phyloP scores from a whole-genome alignment of 2,113 vertebrate species.

The Anarhynchus alexandrinus region DNA sequence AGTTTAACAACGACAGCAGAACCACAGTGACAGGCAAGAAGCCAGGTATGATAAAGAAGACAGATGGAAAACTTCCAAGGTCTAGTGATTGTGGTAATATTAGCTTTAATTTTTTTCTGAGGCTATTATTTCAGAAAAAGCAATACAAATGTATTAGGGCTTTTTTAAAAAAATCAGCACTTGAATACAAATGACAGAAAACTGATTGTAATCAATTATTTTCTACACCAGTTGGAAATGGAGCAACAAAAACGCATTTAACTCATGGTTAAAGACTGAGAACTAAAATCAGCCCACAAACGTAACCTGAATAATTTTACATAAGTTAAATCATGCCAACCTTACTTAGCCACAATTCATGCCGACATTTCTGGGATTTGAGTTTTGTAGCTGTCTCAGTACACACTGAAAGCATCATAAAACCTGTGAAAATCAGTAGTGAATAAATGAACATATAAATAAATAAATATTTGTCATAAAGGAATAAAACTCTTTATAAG shows the following conservation, averaged over 20 bases:
- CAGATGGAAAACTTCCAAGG: neutral
- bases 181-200: neutral
- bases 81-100: neutral
- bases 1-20: neutral
- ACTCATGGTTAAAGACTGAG: neutral
- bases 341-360: neutral
- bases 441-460: neutral
- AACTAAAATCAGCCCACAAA: neutral
- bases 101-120: neutral
- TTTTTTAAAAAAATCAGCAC: neutral
- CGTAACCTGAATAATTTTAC: neutral
- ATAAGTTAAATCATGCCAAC: neutral
- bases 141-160: neutral
- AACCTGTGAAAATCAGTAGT: neutral
- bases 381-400: neutral
- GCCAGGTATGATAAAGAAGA: neutral
- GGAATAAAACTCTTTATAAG: neutral
- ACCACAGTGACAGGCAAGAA: neutral
- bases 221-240: neutral
- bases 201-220: neutral
- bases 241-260: neutral
- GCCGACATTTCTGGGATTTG: neutral
- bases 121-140: neutral
- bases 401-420: neutral
- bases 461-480: neutral